Evolutionary conservation across 2,797 vertebrate species (phyloP).

Genomic region (Ispidina picta): DNA sequence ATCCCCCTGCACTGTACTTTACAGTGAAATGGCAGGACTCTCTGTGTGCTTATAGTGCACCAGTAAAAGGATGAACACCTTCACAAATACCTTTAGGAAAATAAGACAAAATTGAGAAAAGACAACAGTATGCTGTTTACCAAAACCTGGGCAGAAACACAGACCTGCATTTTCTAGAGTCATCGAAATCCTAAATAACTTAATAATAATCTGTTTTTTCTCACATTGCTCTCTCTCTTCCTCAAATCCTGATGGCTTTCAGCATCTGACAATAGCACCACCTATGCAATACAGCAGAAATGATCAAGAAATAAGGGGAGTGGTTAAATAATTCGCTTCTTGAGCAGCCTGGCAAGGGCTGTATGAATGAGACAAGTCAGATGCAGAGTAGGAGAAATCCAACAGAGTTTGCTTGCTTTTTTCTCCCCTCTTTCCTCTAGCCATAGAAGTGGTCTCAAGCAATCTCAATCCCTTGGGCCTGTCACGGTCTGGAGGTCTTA

Average conservation of each 20-base stretch:
- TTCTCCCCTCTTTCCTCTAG: neutral
- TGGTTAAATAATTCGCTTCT: neutral
- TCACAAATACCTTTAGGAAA: neutral
- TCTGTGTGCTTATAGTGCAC: neutral
- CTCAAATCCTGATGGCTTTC: neutral
- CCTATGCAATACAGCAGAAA: neutral
- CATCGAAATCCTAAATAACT: neutral
- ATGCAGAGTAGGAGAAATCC: neutral
- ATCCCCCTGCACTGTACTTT: neutral
- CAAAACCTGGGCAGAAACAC: neutral
- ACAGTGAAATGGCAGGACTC: neutral
- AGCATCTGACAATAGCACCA: slow-evolving; percentile 35
- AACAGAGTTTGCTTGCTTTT: neutral
- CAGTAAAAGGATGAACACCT: neutral
- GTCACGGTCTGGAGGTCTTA: neutral
- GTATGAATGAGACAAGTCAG: slow-evolving; percentile 9
- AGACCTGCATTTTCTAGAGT: neutral
- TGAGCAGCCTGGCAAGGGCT: neutral
- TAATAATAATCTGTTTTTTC: slow-evolving; percentile 13
- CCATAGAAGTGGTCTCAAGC: neutral
- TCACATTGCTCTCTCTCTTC: neutral
- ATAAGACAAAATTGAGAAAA: neutral
- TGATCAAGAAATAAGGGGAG: neutral
- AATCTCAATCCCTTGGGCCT: neutral
- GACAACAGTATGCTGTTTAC: neutral